Evolutionary conservation across 2,113 vertebrate species (phyloP).

Genomic region (Sander lucioperca): DNA sequence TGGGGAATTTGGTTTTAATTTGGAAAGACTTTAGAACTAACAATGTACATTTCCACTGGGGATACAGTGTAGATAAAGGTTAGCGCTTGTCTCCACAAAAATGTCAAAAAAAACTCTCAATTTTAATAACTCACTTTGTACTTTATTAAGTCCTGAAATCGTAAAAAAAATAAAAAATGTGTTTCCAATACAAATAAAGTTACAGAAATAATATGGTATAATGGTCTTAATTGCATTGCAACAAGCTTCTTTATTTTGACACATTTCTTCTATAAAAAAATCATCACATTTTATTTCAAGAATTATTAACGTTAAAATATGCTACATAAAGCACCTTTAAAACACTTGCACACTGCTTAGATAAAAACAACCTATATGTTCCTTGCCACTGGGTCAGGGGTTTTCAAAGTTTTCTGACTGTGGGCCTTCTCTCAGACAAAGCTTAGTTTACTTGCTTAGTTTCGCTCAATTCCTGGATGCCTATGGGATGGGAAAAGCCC

Average conservation of each 20-base stretch:
- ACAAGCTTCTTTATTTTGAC: neutral
- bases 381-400: neutral
- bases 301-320: neutral
- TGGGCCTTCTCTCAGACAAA: no score
- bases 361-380: neutral
- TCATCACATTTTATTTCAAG: neutral
- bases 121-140: neutral
- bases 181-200: neutral
- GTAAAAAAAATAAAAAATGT: neutral
- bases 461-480: no score
- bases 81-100: neutral
- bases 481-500: no score
- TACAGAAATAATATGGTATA: neutral
- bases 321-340: neutral
- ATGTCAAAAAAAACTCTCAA: neutral
- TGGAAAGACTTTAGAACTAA: slow-evolving; percentile 18
- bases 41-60: slow-evolving; percentile 2
- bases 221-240: neutral
- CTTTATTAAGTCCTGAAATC: neutral
- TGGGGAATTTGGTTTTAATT: slow-evolving; percentile 44
- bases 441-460: no score
- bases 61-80: neutral
- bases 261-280: neutral
- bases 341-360: neutral
- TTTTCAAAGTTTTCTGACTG: no score